Conservation (phyloP, 2,797 vertebrate genomes). For the Myoxocephalus aenaeus region DNA sequence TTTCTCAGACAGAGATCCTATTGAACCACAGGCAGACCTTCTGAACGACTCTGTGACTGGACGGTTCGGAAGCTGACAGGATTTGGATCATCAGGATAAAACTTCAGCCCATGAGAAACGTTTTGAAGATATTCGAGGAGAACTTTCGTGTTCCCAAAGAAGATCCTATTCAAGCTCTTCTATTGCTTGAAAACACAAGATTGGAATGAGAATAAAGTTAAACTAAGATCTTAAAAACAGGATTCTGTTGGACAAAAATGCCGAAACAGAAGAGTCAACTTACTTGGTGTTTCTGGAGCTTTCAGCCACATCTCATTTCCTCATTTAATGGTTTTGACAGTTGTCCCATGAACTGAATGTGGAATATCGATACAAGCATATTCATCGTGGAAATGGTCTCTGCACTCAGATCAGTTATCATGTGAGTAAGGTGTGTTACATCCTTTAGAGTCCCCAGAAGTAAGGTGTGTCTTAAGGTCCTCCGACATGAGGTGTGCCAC, state of each 20-base stretch:
- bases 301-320: neutral
- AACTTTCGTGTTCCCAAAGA: neutral
- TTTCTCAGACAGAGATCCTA: neutral
- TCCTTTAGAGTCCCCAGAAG: too few species aligned
- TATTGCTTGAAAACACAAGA: neutral
- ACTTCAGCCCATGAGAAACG: neutral
- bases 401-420: neutral
- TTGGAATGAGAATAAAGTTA: neutral
- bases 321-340: neutral
- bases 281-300: neutral
- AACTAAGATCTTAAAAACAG: neutral
- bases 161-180: neutral
- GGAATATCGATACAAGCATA: neutral
- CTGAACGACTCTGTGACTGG: neutral
- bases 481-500: neutral
- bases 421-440: neutral
- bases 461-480: too few species aligned
- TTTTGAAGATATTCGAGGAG: neutral
- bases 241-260: neutral
- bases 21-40: neutral
- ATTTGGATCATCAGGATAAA: neutral
- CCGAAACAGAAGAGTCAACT: neutral
- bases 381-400: neutral
- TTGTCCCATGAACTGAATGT: neutral
- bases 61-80: neutral